A percentile compares a stretch with the other conserved stretches of the same genome.
phyloP scores from a whole-genome alignment of 2,797 vertebrate species.

The Periophthalmus magnuspinnatus region DNA sequence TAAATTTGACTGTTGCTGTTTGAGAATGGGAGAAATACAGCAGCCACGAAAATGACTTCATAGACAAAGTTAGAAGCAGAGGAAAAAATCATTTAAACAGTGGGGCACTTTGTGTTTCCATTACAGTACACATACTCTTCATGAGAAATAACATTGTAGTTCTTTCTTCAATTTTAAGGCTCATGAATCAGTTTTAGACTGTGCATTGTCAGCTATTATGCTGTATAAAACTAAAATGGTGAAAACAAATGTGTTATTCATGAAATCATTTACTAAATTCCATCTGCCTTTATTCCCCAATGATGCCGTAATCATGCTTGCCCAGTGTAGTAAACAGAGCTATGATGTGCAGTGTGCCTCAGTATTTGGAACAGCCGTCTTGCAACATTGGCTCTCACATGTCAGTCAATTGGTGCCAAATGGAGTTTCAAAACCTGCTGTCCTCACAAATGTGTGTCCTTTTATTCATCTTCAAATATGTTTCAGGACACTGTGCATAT shows the following conservation, averaged over 20 bases:
- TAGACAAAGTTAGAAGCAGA: background rate
- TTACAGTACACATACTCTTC: background rate
- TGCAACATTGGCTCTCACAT: slow-evolving; percentile 7
- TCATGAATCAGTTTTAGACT: background rate
- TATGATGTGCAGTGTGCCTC: slow-evolving; percentile 3
- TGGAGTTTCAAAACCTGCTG: slow-evolving; percentile 10
- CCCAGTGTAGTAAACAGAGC: background rate
- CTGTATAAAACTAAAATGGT: background rate
- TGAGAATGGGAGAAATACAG: no score
- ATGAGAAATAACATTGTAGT: background rate
- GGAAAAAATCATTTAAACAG: background rate
- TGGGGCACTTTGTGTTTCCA: background rate
- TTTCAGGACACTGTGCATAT: background rate
- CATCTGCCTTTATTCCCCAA: slow-evolving; percentile 3
- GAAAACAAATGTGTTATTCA: background rate
- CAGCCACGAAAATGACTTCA: background rate
- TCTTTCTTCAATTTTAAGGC: background rate
- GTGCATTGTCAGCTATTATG: background rate
- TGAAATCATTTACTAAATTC: background rate
- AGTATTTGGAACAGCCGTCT: slow-evolving; percentile 4
- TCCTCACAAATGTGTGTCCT: background rate
- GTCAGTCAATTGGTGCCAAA: slow-evolving; percentile 11
- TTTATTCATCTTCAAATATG: slow-evolving; percentile 6
- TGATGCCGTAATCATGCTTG: background rate
- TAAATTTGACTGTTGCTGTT: no score